Percentiles rank a stretch among this genome's conserved stretches.
Conservation (phyloP, 1,140 invertebrate genomes). For the Brachionus calyciflorus region DNA sequence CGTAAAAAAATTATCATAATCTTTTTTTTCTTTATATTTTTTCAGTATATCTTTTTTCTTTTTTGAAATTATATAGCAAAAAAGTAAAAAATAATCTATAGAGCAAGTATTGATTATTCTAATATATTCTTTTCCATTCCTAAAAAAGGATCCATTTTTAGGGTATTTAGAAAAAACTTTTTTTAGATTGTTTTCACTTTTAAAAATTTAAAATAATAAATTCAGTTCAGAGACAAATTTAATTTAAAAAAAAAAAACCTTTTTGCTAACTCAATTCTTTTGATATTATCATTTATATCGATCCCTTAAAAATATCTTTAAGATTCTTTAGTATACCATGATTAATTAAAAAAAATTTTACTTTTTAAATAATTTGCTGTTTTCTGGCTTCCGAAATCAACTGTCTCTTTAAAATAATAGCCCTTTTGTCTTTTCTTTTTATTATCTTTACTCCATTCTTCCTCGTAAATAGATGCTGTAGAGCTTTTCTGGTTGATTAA, state of each 20-base stretch:
- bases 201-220: background rate
- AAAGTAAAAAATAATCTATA: no score
- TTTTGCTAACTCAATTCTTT: no score
- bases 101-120: no score
- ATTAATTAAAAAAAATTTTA: slow-evolving; percentile 18
- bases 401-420: background rate
- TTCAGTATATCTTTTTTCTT: no score
- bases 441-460: background rate
- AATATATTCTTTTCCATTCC: no score
- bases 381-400: background rate
- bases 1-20: no score
- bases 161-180: background rate
- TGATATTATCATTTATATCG: no score
- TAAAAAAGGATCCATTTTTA: slow-evolving; percentile 7
- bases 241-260: no score
- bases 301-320: no score
- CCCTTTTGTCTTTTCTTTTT: slow-evolving; percentile 20
- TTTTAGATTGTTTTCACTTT: background rate
- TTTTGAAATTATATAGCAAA: no score
- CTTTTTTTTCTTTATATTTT: no score
- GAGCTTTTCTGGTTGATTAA: background rate
- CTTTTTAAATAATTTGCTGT: background rate
- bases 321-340: no score
- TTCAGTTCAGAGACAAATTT: background rate
- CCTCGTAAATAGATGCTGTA: background rate